phyloP scores from a whole-genome alignment of 2,888 invertebrate genomes.

The Lymantria dispar region DNA sequence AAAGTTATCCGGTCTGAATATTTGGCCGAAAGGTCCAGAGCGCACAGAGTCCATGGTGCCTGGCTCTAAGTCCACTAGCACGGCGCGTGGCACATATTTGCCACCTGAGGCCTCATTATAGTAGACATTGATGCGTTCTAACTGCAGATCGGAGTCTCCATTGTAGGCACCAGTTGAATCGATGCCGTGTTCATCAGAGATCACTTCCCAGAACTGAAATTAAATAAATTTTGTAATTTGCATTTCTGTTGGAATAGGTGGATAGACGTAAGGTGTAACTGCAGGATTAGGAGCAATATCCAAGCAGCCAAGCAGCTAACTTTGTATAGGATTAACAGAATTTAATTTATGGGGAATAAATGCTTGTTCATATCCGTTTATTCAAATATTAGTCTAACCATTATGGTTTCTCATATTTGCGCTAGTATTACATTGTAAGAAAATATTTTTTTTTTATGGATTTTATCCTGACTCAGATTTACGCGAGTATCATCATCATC shows the following conservation, averaged over 20 bases:
- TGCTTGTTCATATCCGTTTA: no score
- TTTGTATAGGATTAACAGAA: no score
- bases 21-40: conserved; percentile 83
- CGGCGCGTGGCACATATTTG: conserved; percentile 65
- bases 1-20: conserved; percentile 88
- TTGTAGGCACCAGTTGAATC: conserved; percentile 80
- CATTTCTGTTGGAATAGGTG: background rate
- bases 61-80: conserved; percentile 66
- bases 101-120: conserved; percentile 84
- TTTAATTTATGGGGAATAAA: no score
- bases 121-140: conserved; percentile 89
- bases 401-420: no score
- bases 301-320: no score
- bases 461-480: no score
- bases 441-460: no score
- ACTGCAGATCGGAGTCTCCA: conserved; percentile 86
- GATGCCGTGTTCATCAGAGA: conserved; percentile 90
- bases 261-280: background rate
- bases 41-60: conserved; percentile 84
- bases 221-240: background rate
- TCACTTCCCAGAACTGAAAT: conserved; percentile 90
- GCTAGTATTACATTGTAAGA: no score
- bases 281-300: no score
- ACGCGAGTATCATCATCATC: no score
- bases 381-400: no score